phyloP scores from a whole-genome alignment of 2,113 vertebrate genomes.

The Suricata suricatta region DNA sequence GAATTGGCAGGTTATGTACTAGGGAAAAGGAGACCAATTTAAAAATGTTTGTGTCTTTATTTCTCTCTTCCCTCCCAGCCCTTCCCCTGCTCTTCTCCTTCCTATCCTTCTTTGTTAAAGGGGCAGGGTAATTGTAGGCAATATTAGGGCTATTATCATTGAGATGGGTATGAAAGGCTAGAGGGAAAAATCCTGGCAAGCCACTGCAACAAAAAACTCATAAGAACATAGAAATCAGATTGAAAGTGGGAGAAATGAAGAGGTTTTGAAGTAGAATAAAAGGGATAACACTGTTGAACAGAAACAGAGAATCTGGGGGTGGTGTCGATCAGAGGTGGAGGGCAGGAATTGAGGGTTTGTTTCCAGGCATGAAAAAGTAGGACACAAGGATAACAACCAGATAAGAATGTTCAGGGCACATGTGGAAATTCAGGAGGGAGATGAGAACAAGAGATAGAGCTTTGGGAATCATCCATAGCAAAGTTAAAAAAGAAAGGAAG shows the following conservation, averaged over 20 bases:
- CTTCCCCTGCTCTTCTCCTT: fast-evolving
- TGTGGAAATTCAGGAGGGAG: not conserved
- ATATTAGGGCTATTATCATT: not conserved
- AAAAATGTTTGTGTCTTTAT: not conserved
- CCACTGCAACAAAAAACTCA: not conserved
- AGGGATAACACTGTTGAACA: not conserved
- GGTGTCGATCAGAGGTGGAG: not conserved
- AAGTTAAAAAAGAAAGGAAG: not conserved
- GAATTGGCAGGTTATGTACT: not conserved
- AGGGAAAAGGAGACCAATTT: not conserved
- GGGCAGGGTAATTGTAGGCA: not conserved
- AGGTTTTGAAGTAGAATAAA: not conserved
- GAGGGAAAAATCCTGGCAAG: not conserved
- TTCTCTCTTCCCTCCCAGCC: fast-evolving
- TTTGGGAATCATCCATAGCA: not conserved
- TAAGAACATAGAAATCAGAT: not conserved
- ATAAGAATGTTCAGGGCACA: not conserved
- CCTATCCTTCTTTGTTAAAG: not conserved
- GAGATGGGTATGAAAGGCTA: not conserved
- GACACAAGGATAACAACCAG: not conserved
- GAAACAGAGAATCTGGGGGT: not conserved
- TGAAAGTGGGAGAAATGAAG: not conserved
- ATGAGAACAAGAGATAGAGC: not conserved
- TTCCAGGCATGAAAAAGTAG: not conserved
- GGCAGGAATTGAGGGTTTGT: not conserved